Evolutionary conservation across 35 echinoderm and acorn worm genomes (phyloP).

Genomic region (Ophioderma brevispina): DNA sequence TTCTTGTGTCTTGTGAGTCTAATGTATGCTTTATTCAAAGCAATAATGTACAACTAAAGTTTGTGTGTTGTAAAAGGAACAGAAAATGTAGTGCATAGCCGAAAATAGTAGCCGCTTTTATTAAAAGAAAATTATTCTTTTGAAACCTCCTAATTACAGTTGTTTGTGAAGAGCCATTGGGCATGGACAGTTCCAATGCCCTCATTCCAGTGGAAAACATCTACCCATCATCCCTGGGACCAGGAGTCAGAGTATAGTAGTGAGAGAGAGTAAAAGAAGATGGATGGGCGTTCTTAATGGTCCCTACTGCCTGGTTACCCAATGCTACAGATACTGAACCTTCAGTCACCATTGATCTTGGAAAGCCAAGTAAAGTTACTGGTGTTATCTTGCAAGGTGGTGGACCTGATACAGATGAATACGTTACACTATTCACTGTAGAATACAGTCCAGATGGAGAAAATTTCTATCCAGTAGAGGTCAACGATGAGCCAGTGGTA

Average conservation of each 20-base stretch:
- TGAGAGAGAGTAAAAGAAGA: slow-evolving; percentile 18
- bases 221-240: not conserved
- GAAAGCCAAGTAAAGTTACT: slow-evolving; percentile 48
- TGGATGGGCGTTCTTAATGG: not conserved
- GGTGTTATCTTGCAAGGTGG: slow-evolving; percentile 75
- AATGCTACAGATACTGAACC: slow-evolving; percentile 33
- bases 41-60: too few species aligned
- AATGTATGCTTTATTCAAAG: too few species aligned
- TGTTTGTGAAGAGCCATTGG: not conserved
- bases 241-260: too few species aligned
- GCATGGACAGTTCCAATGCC: not conserved
- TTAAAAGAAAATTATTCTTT: not conserved
- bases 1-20: too few species aligned
- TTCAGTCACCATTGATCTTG: slow-evolving; percentile 76
- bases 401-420: slow-evolving; percentile 41
- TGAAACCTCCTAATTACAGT: not conserved
- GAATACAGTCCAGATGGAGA: slow-evolving; percentile 60
- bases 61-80: too few species aligned
- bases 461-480: slow-evolving; percentile 41
- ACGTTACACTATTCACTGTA: slow-evolving; percentile 61
- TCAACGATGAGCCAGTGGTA: slow-evolving; percentile 17
- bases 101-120: too few species aligned
- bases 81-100: too few species aligned
- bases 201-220: not conserved
- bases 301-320: slow-evolving; percentile 51